These are phyloP conservation scores for Leucophora obtusa DNA, from an alignment of 2,888 invertebrate species.

Conservation along the genomic window DNA sequence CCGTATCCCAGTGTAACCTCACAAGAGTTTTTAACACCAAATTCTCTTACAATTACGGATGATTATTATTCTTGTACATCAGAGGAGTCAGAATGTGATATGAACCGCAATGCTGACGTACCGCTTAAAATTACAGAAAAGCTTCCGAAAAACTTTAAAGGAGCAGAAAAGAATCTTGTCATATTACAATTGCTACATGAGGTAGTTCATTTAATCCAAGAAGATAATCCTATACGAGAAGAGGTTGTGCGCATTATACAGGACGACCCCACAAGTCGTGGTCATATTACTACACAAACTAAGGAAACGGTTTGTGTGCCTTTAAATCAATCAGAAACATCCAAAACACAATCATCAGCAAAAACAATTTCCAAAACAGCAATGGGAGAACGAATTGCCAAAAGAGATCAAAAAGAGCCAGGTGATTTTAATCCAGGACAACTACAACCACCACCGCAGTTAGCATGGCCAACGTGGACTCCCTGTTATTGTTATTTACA, in stretches of 20 bases:
- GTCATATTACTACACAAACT: neutral
- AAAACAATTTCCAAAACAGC: no score
- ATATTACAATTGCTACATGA: constrained; percentile 61
- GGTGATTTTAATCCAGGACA: no score
- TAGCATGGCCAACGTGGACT: neutral
- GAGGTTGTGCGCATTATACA: neutral
- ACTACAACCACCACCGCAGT: neutral
- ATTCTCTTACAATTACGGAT: neutral
- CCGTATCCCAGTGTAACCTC: neutral
- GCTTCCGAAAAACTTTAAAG: neutral
- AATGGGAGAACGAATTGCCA: no score
- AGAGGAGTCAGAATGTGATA: constrained; percentile 31
- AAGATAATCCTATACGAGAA: constrained; percentile 27
- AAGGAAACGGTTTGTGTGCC: neutral
- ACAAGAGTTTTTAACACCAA: neutral
- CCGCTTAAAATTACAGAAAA: neutral
- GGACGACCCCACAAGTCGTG: neutral
- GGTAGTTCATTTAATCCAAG: constrained; percentile 58
- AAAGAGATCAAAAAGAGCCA: no score
- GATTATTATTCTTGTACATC: constrained; percentile 57
- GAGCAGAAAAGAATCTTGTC: constrained; percentile 11
- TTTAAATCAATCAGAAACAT: neutral
- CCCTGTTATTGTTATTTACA: constrained; percentile 17
- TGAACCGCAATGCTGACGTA: neutral
- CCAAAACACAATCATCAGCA: neutral